Conservation (phyloP, 2,113 vertebrate genomes). For the Coryphaenoides rupestris region DNA sequence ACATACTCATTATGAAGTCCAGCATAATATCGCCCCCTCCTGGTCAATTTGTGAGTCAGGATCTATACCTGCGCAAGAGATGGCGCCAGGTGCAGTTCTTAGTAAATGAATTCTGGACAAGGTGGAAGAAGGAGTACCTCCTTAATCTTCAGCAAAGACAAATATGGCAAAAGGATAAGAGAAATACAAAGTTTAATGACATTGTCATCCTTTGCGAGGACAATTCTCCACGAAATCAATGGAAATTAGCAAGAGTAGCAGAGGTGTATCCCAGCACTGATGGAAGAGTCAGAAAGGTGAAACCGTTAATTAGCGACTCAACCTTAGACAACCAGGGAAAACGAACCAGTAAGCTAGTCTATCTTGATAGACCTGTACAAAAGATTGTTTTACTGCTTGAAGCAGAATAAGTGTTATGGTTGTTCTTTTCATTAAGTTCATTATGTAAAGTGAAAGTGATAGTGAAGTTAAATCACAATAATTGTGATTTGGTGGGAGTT, state of each 20-base stretch:
- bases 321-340: slow-evolving; percentile 9
- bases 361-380: slow-evolving; percentile 14
- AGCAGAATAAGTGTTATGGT: neutral
- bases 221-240: slow-evolving; percentile 18
- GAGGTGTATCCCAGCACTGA: slow-evolving; percentile 22
- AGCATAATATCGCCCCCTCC: slow-evolving; percentile 15
- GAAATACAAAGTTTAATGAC: slow-evolving; percentile 22
- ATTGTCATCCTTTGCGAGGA: slow-evolving; percentile 24
- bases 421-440: neutral
- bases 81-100: slow-evolving; percentile 8
- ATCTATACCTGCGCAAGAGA: slow-evolving; percentile 17
- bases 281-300: slow-evolving; percentile 22
- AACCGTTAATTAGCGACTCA: slow-evolving; percentile 24
- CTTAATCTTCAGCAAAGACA: slow-evolving; percentile 22
- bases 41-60: slow-evolving; percentile 26
- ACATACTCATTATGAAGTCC: slow-evolving; percentile 26
- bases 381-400: slow-evolving; percentile 6
- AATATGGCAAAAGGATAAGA: slow-evolving; percentile 20
- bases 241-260: slow-evolving; percentile 19
- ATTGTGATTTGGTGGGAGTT: slow-evolving; percentile 2
- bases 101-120: slow-evolving; percentile 14
- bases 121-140: slow-evolving; percentile 26
- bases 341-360: neutral
- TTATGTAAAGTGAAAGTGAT: too few species aligned
- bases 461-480: slow-evolving; percentile 1